Evolutionary conservation across 2,888 invertebrate genomes (phyloP), one percentile per base, ranked within the genome.

Genomic region (Pseudeuparius sepicola): DNA sequence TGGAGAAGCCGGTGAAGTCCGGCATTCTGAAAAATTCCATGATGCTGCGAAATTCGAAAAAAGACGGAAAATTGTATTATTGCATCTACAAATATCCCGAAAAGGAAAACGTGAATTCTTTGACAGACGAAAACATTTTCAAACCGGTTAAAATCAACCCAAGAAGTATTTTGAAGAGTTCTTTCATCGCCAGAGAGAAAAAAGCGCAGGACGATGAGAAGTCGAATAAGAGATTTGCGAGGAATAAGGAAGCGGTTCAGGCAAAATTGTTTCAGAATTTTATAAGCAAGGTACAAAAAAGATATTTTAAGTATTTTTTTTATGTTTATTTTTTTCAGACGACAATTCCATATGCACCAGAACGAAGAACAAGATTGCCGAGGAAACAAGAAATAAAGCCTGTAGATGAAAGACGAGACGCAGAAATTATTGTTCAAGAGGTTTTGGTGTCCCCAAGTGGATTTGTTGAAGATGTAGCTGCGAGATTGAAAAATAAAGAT

Each of bases 381-480:
- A 50, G 64, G 15, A 64, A 64, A 42, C 64, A 64, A 44, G 51
- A 57, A 34, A 63, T 64, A 10, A 58, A 56, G 45, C 60, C 61
- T 3, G 52, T 60, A n/a, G 46, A 53, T 32, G 53, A 58, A 11
- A 46, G 49, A 12, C 45, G 49, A 4, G 55, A 59, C 31, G 62
- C 62, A 42, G 61, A 63, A 43, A 61, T 63, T 27, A 57, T 61
- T 4, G 59, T 62, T 3, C 53, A 62, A 38, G 59, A 60, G 44
- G 58, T 62, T 3, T 54, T 59, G 31, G 56, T 62, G 5, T 55
- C 55, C 18, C 56, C 57, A 1, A 56, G 52, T 37, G 57, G 59
- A 30, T 56, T 55, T 37, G 42, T 61, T 5, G 56, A 60, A 40
- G 39, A 46, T 18, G 16, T 42, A 3, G 39, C 39, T 20, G 40